Conservation (phyloP, 2,113 vertebrate genomes). For the Chunga burmeisteri region DNA sequence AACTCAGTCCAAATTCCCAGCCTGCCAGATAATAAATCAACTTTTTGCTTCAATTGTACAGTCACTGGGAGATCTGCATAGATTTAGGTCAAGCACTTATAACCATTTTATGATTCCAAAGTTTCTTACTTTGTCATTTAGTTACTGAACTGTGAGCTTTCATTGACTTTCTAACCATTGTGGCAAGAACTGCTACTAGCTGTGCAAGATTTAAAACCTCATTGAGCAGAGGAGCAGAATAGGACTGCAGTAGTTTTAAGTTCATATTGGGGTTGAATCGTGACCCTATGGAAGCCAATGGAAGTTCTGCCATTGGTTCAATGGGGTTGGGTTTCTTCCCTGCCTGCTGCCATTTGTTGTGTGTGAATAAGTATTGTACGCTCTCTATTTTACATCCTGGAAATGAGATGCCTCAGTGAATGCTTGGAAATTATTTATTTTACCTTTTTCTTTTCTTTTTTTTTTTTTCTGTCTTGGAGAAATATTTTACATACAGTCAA, state of each 20-base stretch:
- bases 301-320: not conserved
- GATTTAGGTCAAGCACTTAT: constrained; percentile 60
- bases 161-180: constrained; percentile 56
- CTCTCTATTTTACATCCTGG: not conserved
- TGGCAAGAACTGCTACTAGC: constrained; percentile 25
- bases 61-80: constrained; percentile 19
- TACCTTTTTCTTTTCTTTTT: not conserved
- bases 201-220: constrained; percentile 59
- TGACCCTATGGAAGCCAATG: constrained; percentile 8
- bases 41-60: constrained; percentile 30
- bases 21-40: constrained; percentile 38
- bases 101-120: constrained; percentile 51
- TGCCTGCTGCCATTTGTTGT: not conserved
- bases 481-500: not conserved
- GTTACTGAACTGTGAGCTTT: constrained; percentile 62
- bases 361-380: not conserved
- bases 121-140: constrained; percentile 63
- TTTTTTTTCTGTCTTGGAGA: not conserved
- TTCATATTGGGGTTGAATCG: not conserved
- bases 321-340: not conserved
- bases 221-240: constrained; percentile 30
- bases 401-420: not conserved
- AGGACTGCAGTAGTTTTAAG: not conserved
- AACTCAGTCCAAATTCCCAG: constrained; percentile 17
- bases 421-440: not conserved